Evolutionary conservation across 2,888 invertebrate genomes (phyloP).

Genomic region (Peribatodes rhomboidaria): DNA sequence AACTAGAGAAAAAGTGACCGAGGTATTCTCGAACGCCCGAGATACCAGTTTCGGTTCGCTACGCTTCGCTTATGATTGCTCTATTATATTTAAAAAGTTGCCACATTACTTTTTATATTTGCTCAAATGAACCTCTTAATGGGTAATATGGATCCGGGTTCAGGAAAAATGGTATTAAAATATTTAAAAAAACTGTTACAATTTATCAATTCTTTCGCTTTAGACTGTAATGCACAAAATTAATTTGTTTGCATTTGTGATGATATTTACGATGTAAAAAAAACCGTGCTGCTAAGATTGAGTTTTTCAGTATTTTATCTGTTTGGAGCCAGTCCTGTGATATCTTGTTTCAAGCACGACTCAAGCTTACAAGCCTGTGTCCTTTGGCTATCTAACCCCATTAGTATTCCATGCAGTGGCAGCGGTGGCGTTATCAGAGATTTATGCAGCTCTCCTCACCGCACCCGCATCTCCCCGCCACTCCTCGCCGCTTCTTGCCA

Average conservation of each 20-base stretch:
- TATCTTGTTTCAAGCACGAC: neutral
- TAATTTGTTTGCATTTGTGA: neutral
- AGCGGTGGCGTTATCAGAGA: slow-evolving; percentile 18
- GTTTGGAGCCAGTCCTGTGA: neutral
- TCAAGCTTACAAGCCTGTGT: neutral
- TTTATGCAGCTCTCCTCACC: slow-evolving; percentile 23
- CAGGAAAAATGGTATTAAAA: neutral
- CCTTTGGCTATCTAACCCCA: slow-evolving; percentile 22
- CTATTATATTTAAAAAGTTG: slow-evolving; percentile 17
- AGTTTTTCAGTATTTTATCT: neutral
- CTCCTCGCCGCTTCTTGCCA: neutral
- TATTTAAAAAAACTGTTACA: neutral
- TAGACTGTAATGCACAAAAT: neutral
- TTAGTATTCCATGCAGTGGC: slow-evolving; percentile 21
- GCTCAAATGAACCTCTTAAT: neutral
- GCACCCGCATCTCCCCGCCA: slow-evolving; percentile 6
- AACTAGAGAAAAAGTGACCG: neutral
- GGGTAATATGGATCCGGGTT: neutral
- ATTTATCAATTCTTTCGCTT: neutral
- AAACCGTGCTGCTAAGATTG: neutral
- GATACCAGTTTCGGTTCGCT: neutral
- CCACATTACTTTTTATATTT: slow-evolving; percentile 20
- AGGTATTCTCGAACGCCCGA: neutral
- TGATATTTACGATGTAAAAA: neutral
- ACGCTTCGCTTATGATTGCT: slow-evolving; percentile 18